A percentile compares a stretch with the other conserved stretches of the same genome.
phyloP scores from a whole-genome alignment of 2,113 vertebrate genomes.

The Hydropotes inermis region DNA sequence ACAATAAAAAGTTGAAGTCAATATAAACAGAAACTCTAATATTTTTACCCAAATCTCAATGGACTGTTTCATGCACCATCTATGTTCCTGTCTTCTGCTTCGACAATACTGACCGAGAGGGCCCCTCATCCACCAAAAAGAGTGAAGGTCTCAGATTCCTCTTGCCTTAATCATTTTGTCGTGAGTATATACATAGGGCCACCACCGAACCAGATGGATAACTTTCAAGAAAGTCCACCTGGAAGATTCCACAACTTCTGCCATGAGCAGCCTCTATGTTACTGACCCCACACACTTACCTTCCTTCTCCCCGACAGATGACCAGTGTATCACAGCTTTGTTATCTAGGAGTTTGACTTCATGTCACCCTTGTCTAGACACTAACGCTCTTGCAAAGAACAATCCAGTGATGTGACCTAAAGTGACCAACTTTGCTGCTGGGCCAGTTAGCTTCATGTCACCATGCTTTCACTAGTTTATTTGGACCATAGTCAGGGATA shows the following conservation, averaged over 20 bases:
- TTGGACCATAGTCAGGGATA: background rate
- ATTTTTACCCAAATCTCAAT: background rate
- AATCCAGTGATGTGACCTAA: background rate
- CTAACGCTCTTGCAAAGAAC: background rate
- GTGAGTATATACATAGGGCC: background rate
- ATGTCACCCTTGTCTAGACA: background rate
- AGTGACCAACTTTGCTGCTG: background rate
- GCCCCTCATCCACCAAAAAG: background rate
- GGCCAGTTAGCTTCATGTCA: background rate
- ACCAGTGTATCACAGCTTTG: background rate
- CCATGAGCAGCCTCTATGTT: background rate
- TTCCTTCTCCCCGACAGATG: background rate
- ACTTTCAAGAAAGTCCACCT: background rate
- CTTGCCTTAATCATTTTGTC: background rate
- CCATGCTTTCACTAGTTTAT: background rate
- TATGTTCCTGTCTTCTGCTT: background rate
- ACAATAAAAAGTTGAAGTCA: background rate
- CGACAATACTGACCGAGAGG: background rate
- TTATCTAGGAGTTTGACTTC: background rate
- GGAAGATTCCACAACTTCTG: background rate
- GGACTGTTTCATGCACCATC: background rate
- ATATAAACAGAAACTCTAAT: background rate
- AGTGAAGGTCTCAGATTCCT: background rate
- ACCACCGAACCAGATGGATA: background rate
- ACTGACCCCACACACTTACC: background rate